Evolutionary conservation across 2,888 invertebrate genomes (phyloP).

Genomic region (Linnaemya tessellans): DNA sequence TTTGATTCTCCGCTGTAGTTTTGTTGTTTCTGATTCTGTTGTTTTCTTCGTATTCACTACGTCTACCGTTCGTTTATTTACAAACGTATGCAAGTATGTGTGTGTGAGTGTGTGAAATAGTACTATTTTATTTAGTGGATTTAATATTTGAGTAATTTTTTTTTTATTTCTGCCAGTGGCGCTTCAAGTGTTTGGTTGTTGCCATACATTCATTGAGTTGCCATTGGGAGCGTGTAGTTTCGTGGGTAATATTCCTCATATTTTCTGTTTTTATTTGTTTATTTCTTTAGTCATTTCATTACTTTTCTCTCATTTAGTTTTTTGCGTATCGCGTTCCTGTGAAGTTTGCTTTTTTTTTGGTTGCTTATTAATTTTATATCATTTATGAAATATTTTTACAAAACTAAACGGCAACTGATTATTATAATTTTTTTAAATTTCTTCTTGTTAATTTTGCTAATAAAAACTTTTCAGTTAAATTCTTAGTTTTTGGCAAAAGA

Average conservation of each 20-base stretch:
- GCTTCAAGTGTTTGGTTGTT: slow-evolving; percentile 68
- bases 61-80: neutral
- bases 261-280: slow-evolving; percentile 36
- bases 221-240: slow-evolving; percentile 59
- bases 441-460: neutral
- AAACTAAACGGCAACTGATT: slow-evolving; percentile 17
- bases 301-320: slow-evolving; percentile 33
- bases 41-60: slow-evolving; percentile 18
- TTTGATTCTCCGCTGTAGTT: slow-evolving; percentile 21
- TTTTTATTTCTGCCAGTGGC: slow-evolving; percentile 65
- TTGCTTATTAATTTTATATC: neutral
- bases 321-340: slow-evolving; percentile 35
- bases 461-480: neutral
- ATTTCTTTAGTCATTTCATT: slow-evolving; percentile 48
- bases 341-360: slow-evolving; percentile 34
- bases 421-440: neutral
- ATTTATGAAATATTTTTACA: slow-evolving; percentile 32
- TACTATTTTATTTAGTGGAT: slow-evolving; percentile 32
- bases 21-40: neutral
- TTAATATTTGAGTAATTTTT: slow-evolving; percentile 52
- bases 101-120: slow-evolving; percentile 6
- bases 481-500: neutral
- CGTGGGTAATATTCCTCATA: slow-evolving; percentile 43
- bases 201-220: slow-evolving; percentile 55
- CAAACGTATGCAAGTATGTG: neutral